These are phyloP conservation scores for Ceriagrion tenellum DNA, from an alignment of 2,888 invertebrate genomes.

Conservation along the genomic window DNA sequence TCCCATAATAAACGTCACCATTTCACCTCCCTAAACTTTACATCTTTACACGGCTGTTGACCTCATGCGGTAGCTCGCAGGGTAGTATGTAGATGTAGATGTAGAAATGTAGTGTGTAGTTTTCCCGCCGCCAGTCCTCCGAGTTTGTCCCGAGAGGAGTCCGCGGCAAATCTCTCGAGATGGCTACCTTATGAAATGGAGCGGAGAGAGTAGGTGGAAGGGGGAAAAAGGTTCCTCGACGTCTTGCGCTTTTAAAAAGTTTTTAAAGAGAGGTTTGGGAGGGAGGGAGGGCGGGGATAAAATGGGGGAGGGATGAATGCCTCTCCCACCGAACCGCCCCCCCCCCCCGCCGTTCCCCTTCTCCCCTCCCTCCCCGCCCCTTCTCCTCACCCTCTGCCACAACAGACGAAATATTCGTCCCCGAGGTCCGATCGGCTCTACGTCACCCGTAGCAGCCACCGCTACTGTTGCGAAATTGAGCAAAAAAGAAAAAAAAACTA, in stretches of 20 bases:
- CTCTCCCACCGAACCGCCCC: background rate
- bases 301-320: background rate
- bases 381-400: background rate
- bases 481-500: background rate
- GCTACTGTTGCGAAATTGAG: background rate
- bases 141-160: background rate
- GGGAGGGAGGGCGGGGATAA: too few species aligned
- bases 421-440: background rate
- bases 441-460: background rate
- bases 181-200: background rate
- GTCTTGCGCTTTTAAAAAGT: slow-evolving; percentile 20
- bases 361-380: background rate
- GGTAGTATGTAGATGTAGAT: too few species aligned
- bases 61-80: too few species aligned
- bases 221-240: background rate
- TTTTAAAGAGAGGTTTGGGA: background rate
- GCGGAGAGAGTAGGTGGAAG: background rate
- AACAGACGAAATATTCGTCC: background rate
- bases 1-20: too few species aligned
- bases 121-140: too few species aligned
- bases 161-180: background rate
- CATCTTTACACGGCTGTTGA: too few species aligned
- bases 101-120: too few species aligned
- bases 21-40: too few species aligned
- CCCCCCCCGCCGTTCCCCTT: too few species aligned